A percentile compares a stretch with the other conserved stretches of the same genome.
Evolutionary conservation across 2,888 invertebrate genomes (phyloP).

Genomic region (Strigamia transsilvanica): DNA sequence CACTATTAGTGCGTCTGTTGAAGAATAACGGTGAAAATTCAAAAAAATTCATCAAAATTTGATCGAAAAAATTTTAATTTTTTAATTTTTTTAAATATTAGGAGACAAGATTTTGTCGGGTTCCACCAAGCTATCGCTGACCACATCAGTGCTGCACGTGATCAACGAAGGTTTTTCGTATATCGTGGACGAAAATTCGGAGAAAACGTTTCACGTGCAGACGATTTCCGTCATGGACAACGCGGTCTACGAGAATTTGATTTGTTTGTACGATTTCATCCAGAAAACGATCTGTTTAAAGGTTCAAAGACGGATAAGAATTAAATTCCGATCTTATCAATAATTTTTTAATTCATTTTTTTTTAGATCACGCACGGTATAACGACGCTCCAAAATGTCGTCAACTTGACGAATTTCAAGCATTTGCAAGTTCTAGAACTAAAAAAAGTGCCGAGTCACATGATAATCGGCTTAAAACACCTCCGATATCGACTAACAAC

Average conservation of each 20-base stretch:
- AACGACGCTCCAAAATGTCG: background rate
- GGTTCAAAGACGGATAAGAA: conserved; percentile 13
- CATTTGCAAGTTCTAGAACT: conserved; percentile 37
- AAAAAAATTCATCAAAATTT: background rate
- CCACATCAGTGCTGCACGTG: background rate
- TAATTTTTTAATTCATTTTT: background rate
- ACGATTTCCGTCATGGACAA: background rate
- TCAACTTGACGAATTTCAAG: conserved; percentile 16
- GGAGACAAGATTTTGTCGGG: conserved; percentile 33
- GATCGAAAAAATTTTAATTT: background rate
- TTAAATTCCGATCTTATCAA: background rate
- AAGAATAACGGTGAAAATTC: conserved; percentile 44
- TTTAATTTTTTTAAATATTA: no score
- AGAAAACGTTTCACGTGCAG: conserved; percentile 22
- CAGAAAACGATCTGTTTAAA: conserved; percentile 21
- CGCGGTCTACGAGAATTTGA: background rate
- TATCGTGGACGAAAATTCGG: background rate
- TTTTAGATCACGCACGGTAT: conserved; percentile 33
- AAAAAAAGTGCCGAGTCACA: conserved; percentile 26
- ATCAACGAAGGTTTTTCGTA: background rate
- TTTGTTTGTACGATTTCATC: conserved; percentile 34
- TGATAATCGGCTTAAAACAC: conserved; percentile 14
- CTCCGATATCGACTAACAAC: conserved; percentile 4
- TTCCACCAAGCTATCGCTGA: conserved; percentile 16
- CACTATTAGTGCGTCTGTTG: background rate